Conservation (phyloP, 2,113 vertebrate species). For the Cottus gobio region DNA sequence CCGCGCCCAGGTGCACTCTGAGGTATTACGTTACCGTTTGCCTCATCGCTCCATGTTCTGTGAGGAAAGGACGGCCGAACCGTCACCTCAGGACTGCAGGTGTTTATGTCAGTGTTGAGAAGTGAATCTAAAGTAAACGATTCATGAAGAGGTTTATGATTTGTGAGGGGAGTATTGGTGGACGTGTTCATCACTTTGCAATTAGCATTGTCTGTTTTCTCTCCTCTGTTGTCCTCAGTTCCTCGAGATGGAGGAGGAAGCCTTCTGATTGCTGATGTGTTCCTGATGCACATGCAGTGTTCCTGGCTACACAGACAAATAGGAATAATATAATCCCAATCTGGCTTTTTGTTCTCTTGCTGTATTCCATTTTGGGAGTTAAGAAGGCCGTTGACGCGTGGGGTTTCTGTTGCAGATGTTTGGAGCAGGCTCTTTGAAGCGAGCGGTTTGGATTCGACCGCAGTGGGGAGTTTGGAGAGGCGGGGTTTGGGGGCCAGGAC, state of each 20-base stretch:
- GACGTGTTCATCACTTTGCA: not conserved
- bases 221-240: not conserved
- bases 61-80: slow-evolving; percentile 11
- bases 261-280: slow-evolving; percentile 40
- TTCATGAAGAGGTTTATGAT: slow-evolving; percentile 32
- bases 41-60: slow-evolving; percentile 42
- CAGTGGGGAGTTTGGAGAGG: slow-evolving; percentile 76
- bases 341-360: slow-evolving; percentile 72
- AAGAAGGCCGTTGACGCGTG: slow-evolving; percentile 68
- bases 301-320: slow-evolving; percentile 84
- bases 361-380: slow-evolving; percentile 83
- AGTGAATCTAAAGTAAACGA: slow-evolving; percentile 9
- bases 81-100: not conserved
- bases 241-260: not conserved
- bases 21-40: slow-evolving; percentile 23
- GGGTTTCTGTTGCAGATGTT: slow-evolving; percentile 67
- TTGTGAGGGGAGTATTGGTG: not conserved
- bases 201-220: slow-evolving; percentile 12
- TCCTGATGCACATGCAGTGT: slow-evolving; percentile 79
- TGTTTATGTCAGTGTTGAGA: slow-evolving; percentile 7
- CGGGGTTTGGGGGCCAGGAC: slow-evolving; percentile 90
- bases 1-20: slow-evolving; percentile 6
- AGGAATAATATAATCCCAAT: slow-evolving; percentile 85
- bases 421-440: slow-evolving; percentile 64
- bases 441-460: slow-evolving; percentile 70